phyloP scores from a whole-genome alignment of 2,797 vertebrate species.

The Amblyraja radiata region DNA sequence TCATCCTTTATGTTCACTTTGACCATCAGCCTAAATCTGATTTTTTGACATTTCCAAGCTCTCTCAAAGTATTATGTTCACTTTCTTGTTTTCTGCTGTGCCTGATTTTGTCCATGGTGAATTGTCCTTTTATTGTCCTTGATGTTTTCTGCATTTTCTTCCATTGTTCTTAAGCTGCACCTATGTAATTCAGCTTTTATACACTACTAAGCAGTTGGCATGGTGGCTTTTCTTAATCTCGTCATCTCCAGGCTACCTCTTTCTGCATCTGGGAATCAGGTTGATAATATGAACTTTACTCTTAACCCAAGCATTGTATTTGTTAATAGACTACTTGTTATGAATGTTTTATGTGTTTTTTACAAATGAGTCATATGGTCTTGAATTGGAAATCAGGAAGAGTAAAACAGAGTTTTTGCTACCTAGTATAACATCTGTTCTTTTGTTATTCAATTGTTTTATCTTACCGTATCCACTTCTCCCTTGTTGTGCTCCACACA shows the following conservation, averaged over 20 bases:
- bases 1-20: background rate
- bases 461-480: background rate
- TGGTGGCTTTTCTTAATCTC: background rate
- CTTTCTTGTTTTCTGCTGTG: background rate
- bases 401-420: background rate
- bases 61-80: background rate
- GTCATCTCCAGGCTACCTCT: background rate
- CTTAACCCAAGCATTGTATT: background rate
- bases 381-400: background rate
- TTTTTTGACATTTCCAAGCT: background rate
- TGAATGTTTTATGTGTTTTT: background rate
- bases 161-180: background rate
- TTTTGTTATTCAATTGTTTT: background rate
- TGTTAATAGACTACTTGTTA: background rate
- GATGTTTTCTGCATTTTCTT: background rate
- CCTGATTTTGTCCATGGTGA: background rate
- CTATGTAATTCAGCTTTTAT: background rate
- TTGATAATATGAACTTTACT: background rate
- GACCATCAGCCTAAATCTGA: background rate
- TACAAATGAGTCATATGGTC: background rate
- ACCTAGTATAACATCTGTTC: background rate
- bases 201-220: too few relatives aligned
- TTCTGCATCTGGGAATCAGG: background rate
- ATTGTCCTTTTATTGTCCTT: background rate
- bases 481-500: background rate